Percentiles rank a stretch among this genome's conserved stretches.
Evolutionary conservation across 2,888 invertebrate genomes (phyloP).

Genomic region (Phorcus lineatus): DNA sequence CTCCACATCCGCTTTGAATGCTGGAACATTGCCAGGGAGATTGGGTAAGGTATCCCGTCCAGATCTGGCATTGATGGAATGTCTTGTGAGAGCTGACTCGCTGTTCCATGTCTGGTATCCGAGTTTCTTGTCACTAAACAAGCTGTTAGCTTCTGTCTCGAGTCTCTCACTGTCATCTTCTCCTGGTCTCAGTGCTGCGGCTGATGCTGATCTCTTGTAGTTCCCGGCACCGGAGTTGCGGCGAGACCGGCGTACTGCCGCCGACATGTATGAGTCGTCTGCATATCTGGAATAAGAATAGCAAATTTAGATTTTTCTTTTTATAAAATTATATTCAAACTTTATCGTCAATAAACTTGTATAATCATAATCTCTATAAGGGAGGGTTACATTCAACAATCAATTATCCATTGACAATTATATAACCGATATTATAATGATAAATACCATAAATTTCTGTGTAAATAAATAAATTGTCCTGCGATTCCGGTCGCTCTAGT

Average conservation of each 20-base stretch:
- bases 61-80: not conserved
- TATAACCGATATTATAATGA: too few relatives aligned
- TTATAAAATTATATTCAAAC: too few relatives aligned
- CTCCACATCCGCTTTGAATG: constrained; percentile 29
- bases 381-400: too few relatives aligned
- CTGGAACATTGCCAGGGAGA: constrained; percentile 26
- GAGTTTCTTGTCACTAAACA: constrained; percentile 26
- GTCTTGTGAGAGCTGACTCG: constrained; percentile 38
- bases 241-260: constrained; percentile 50
- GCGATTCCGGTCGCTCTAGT: too few relatives aligned
- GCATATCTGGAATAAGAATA: constrained; percentile 55
- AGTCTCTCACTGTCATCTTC: constrained; percentile 22
- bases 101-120: constrained; percentile 43
- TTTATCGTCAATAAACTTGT: too few relatives aligned
- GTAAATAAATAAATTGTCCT: too few relatives aligned
- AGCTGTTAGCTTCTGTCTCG: constrained; percentile 24
- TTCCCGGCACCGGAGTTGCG: constrained; percentile 55
- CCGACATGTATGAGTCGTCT: constrained; percentile 62
- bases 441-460: too few relatives aligned
- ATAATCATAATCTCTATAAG: too few relatives aligned
- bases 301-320: not conserved
- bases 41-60: not conserved
- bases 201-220: constrained; percentile 61
- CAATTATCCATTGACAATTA: too few relatives aligned
- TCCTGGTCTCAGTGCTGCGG: constrained; percentile 43